Evolutionary conservation across 2,113 vertebrate genomes (phyloP), one percentile per base, ranked within the genome.

Genomic region (Petroica traversi): DNA sequence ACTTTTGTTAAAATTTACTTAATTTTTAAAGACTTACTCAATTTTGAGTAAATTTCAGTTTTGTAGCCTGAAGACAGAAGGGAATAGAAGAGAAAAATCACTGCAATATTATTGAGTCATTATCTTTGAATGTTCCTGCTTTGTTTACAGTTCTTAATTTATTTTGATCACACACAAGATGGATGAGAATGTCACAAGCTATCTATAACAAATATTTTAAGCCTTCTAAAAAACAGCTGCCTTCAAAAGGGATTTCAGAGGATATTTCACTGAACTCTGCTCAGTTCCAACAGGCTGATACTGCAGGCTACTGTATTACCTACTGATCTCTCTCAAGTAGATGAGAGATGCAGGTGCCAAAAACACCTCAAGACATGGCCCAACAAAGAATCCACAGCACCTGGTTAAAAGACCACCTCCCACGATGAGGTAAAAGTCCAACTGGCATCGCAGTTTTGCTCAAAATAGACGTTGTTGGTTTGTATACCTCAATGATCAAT

Each of bases 91-190:
- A 74, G 38, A 85, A 26, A 92, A 84, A 91, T 68, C 29, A 29
- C 8, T 58, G 38, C 23, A 67, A 18, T 66, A 72, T 71, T 72
- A 59, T 2, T 38, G 38, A 75, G 14, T 64, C 64, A 31, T 75
- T 81, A 43, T 51, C 49, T 77, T 71, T 75, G n/a, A 91, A 75
- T 34, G 7, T 3, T 91, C 29, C 25, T 78, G 34, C 64, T 87
- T 85, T 92, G 54, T 95, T 89, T 89, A 81, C 14, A 85, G 31
- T 66, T 75, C 49, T 51, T 95, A 91, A 85, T 95, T 91, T 95
- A 92, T 93, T 91, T 89, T 79, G 41, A 85, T 82, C 8, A 0
- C 34, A 81, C 23, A 41, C 11, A 91, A 69, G 74, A 82, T 46
- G n/a, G 69, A 92, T 85, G 38, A 8, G 41, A 85, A 89, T 69